Percentiles rank a stretch among this genome's conserved stretches.
Conservation (phyloP, 2,888 invertebrate species). For the Chelonus formosanus region DNA sequence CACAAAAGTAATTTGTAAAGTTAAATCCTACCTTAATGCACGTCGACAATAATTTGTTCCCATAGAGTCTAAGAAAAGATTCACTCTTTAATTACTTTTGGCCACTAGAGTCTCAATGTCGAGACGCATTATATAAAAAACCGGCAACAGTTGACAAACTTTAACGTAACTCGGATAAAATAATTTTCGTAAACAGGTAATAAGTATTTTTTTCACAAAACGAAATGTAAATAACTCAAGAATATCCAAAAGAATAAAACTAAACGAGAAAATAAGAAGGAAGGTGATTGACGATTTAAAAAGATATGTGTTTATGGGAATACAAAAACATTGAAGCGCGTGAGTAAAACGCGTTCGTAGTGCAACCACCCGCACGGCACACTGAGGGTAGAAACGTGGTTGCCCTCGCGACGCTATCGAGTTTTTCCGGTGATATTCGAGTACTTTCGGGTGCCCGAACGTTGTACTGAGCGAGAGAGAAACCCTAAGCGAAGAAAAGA, state of each 20-base stretch:
- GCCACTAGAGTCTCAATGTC: slow-evolving; percentile 6
- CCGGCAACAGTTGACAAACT: no score
- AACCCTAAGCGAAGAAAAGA: background rate
- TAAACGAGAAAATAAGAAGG: slow-evolving; percentile 1
- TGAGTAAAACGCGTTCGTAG: slow-evolving; percentile 48
- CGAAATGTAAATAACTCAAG: no score
- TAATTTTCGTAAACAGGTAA: background rate
- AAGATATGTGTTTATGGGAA: slow-evolving; percentile 39
- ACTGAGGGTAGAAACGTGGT: slow-evolving; percentile 58
- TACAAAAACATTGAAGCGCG: slow-evolving; percentile 39
- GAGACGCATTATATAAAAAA: background rate
- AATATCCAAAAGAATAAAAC: background rate
- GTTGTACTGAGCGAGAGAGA: background rate
- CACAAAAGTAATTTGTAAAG: background rate
- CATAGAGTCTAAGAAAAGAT: background rate
- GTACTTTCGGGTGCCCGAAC: slow-evolving; percentile 33
- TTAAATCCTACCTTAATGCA: slow-evolving; percentile 15
- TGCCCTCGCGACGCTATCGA: slow-evolving; percentile 55
- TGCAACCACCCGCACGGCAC: slow-evolving; percentile 55
- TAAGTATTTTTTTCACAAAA: background rate
- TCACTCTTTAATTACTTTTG: slow-evolving; percentile 13
- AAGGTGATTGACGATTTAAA: slow-evolving; percentile 13
- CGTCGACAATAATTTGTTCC: slow-evolving; percentile 4
- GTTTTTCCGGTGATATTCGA: slow-evolving; percentile 43
- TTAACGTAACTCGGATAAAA: no score